Evolutionary conservation across 2,113 vertebrate genomes (phyloP).

Genomic region (Hipposideros armiger): DNA sequence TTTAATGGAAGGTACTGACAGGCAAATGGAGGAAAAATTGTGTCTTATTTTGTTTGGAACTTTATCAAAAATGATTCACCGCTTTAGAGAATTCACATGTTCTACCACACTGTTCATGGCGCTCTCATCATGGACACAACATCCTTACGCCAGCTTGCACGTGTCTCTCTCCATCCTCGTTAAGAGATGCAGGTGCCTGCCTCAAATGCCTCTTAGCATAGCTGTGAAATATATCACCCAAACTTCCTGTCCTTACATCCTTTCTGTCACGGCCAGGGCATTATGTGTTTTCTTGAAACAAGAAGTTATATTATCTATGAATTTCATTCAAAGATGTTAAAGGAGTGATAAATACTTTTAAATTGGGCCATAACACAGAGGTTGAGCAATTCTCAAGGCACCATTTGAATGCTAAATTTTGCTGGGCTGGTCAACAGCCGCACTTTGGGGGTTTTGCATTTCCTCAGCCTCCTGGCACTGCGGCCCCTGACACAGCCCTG

Average conservation of each 20-base stretch:
- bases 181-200: background rate
- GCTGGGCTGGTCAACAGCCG: background rate
- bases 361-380: background rate
- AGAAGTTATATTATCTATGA: background rate
- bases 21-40: background rate
- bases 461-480: background rate
- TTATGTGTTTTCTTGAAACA: background rate
- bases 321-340: background rate
- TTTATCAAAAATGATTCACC: background rate
- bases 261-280: background rate
- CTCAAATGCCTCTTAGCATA: background rate
- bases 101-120: background rate
- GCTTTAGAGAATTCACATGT: background rate
- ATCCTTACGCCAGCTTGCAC: accelerated
- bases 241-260: background rate
- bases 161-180: background rate
- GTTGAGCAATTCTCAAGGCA: background rate
- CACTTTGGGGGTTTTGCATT: background rate
- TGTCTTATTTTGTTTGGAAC: background rate
- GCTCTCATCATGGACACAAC: background rate
- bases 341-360: background rate
- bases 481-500: accelerated
- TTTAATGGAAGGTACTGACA: background rate
- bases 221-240: background rate
- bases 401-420: accelerated